A percentile compares a stretch with the other conserved stretches of the same genome.
phyloP scores from a whole-genome alignment of 2,888 invertebrate species.

The Callinectes sapidus region DNA sequence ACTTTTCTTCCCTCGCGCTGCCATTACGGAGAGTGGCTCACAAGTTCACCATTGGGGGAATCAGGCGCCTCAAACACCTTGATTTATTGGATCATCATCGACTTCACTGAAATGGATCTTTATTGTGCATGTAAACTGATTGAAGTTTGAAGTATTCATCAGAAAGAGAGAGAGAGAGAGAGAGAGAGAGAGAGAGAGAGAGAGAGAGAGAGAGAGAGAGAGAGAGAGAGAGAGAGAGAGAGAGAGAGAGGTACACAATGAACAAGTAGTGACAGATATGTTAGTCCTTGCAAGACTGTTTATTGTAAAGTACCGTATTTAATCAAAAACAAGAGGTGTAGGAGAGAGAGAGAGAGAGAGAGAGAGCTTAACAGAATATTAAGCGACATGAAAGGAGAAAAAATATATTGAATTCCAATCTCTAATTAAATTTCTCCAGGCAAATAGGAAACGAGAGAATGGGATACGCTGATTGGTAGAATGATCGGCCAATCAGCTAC shows the following conservation, averaged over 20 bases:
- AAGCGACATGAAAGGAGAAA: not conserved
- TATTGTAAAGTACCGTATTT: no score
- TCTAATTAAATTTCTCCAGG: not conserved
- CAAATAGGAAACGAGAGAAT: not conserved
- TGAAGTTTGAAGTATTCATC: not conserved
- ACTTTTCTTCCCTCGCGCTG: not conserved
- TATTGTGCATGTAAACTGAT: not conserved
- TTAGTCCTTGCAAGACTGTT: no score
- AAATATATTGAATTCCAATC: not conserved
- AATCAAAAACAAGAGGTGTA: not conserved
- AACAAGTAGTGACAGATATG: not conserved
- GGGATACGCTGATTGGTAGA: not conserved
- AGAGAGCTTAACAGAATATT: not conserved
- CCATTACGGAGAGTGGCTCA: slow-evolving; percentile 7
- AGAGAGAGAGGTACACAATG: not conserved
- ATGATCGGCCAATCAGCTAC: not conserved
- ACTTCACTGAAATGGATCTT: not conserved
- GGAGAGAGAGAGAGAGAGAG: slow-evolving; percentile 41
- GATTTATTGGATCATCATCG: not conserved
- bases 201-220: not conserved
- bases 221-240: not conserved
- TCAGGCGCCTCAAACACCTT: not conserved
- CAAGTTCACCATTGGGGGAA: not conserved
- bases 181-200: not conserved
- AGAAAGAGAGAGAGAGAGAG: not conserved